Conservation (phyloP, 2,888 invertebrate genomes). For the Horisme vitalbata region DNA sequence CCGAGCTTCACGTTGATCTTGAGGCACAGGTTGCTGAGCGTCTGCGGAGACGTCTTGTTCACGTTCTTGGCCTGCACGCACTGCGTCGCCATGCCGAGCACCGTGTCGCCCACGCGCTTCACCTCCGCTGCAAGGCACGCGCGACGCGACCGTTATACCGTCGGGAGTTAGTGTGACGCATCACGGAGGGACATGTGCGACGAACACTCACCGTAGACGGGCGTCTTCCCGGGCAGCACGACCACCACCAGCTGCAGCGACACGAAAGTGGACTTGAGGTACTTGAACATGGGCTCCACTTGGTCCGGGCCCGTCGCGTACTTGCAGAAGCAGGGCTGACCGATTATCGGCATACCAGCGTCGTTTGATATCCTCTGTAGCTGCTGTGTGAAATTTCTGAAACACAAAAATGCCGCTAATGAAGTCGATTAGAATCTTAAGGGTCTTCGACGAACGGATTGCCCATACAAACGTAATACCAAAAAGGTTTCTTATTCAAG, state of each 20-base stretch:
- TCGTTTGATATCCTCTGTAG: slow-evolving; percentile 99
- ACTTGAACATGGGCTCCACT: slow-evolving; percentile 99
- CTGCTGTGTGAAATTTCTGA: slow-evolving; percentile 97
- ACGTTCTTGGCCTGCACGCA: slow-evolving; percentile 99
- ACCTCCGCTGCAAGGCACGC: slow-evolving; percentile 90
- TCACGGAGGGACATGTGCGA: background rate
- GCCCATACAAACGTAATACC: no score
- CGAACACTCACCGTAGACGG: slow-evolving; percentile 93
- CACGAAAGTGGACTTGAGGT: slow-evolving; percentile 97
- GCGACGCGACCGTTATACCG: no score
- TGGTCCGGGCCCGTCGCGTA: slow-evolving; percentile 99
- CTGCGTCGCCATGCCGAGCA: slow-evolving; percentile 99
- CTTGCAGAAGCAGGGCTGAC: slow-evolving; percentile 99
- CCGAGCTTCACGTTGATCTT: slow-evolving; percentile 99
- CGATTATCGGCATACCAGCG: slow-evolving; percentile 99
- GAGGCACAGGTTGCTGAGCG: slow-evolving; percentile 98
- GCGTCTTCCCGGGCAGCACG: slow-evolving; percentile 98
- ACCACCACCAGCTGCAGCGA: slow-evolving; percentile 98
- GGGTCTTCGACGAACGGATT: no score
- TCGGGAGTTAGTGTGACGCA: background rate
- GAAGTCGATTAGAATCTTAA: no score
- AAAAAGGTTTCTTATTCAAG: no score
- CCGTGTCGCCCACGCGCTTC: slow-evolving; percentile 99
- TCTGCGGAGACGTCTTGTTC: slow-evolving; percentile 99
- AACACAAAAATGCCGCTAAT: no score